phyloP scores from a whole-genome alignment of 1,140 invertebrate genomes.

The Drosophila nikananu region DNA sequence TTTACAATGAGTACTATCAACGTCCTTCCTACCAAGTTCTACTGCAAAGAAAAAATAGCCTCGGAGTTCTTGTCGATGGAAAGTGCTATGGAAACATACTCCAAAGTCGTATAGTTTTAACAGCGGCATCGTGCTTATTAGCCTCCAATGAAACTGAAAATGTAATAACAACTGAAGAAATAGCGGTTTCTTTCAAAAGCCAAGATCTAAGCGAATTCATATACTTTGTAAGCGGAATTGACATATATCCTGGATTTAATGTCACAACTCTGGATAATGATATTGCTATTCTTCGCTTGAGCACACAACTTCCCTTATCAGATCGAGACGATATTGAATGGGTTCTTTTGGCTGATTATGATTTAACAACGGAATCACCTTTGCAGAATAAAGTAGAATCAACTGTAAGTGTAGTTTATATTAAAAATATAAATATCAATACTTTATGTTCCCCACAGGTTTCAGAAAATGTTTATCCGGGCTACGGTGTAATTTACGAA shows the following conservation, averaged over 20 bases:
- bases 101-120: constrained; percentile 46
- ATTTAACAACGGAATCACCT: constrained; percentile 14
- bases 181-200: constrained; percentile 12
- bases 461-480: constrained; percentile 13
- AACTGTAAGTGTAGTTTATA: constrained; percentile 14
- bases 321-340: constrained; percentile 33
- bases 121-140: constrained; percentile 39
- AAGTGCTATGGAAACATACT: constrained; percentile 44
- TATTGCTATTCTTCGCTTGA: constrained; percentile 30
- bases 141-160: neutral
- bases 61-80: constrained; percentile 13
- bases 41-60: constrained; percentile 11
- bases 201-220: constrained; percentile 8
- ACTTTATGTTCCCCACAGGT: neutral
- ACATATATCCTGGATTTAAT: constrained; percentile 21
- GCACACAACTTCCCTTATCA: constrained; percentile 28
- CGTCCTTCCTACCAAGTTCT: constrained; percentile 41
- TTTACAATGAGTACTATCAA: constrained; percentile 15
- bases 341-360: constrained; percentile 27
- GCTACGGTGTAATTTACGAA: constrained; percentile 29
- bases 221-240: constrained; percentile 19
- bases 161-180: neutral
- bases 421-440: neutral
- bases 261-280: constrained; percentile 27
- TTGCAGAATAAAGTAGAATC: constrained; percentile 1